Evolutionary conservation across 2,888 invertebrate species (phyloP), one percentile per base, ranked within the genome.

Genomic region (Tipula lateralis): DNA sequence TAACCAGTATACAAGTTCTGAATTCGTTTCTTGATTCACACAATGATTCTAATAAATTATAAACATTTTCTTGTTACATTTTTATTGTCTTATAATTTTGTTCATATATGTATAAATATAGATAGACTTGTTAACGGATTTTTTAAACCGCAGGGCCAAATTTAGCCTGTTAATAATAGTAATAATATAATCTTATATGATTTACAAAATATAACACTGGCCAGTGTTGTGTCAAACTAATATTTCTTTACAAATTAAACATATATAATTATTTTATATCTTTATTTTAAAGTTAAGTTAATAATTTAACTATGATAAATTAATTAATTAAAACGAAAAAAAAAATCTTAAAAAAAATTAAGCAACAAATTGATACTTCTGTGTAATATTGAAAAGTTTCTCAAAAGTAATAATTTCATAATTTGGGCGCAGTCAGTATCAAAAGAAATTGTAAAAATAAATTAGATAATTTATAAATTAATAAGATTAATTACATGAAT

Each of bases 61-160:
- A 32, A 2, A 32, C 32, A 7, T 44, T n/a, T 24, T 66, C 6
- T 24, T 66, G 66, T 66, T 66, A 66, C 66, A 66, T 19, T 66
- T 66, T 66, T 66, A 66, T 66, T 66, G 66, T 66, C 66, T 66
- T 66, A 66, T 66, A 66, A 66, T 66, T 66, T 24, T 66, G 66
- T 66, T 24, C 66, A 66, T 66, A 66, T 66, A 24, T 66, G 12
- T 7, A 16, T 16, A 50, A 9, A 36, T n/a, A n/a, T n/a, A n/a
- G n/a, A 5, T 66, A 7, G 24, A 66, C 24, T 66, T 66, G 9
- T 66, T 9, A 66, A 66, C 24, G 66, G 24, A 66, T 24, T 66
- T 66, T 16, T 13, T 13, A 66, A 19, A 66, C 66, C 66, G 66
- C 66, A 24, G 9, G 24, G 24, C 66, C 66, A 7, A 24, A 9